Percentiles rank a stretch among this genome's conserved stretches.
Evolutionary conservation across 1,140 invertebrate species (phyloP).

Genomic region (Drosophila ananassae): DNA sequence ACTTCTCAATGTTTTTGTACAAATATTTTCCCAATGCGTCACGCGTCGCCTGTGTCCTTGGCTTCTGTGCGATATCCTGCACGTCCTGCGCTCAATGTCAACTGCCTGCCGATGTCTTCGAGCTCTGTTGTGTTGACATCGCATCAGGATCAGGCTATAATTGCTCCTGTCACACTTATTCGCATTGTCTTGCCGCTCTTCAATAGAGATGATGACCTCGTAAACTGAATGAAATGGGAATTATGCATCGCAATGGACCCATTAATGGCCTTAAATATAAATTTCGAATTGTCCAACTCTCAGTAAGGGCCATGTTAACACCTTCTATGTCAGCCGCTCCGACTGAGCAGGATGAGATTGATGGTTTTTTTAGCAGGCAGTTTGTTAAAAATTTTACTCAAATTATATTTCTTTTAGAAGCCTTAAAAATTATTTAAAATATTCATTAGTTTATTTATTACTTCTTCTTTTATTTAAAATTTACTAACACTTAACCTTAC

Average conservation of each 20-base stretch:
- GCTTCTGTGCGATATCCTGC: slow-evolving; percentile 69
- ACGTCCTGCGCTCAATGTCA: slow-evolving; percentile 59
- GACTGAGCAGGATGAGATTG: slow-evolving; percentile 10
- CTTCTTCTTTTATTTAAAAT: too few relatives aligned
- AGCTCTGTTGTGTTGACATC: slow-evolving; percentile 67
- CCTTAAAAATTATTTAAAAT: not conserved
- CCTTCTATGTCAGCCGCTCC: slow-evolving; percentile 37
- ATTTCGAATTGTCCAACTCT: slow-evolving; percentile 29
- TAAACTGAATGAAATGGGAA: slow-evolving; percentile 59
- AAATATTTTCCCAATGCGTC: slow-evolving; percentile 75
- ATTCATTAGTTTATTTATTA: not conserved
- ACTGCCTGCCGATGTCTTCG: slow-evolving; percentile 47
- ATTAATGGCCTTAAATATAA: slow-evolving; percentile 48
- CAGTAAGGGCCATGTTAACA: slow-evolving; percentile 51
- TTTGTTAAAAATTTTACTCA: not conserved
- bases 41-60: slow-evolving; percentile 73
- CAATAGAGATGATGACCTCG: slow-evolving; percentile 64
- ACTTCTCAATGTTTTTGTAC: slow-evolving; percentile 61
- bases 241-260: slow-evolving; percentile 49
- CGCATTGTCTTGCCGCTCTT: slow-evolving; percentile 62
- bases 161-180: slow-evolving; percentile 81
- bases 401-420: not conserved
- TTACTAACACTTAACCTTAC: too few relatives aligned
- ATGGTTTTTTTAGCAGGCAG: slow-evolving; percentile 12
- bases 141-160: slow-evolving; percentile 61